phyloP scores from a whole-genome alignment of 2,113 vertebrate species.

The Corydoras maculifer region DNA sequence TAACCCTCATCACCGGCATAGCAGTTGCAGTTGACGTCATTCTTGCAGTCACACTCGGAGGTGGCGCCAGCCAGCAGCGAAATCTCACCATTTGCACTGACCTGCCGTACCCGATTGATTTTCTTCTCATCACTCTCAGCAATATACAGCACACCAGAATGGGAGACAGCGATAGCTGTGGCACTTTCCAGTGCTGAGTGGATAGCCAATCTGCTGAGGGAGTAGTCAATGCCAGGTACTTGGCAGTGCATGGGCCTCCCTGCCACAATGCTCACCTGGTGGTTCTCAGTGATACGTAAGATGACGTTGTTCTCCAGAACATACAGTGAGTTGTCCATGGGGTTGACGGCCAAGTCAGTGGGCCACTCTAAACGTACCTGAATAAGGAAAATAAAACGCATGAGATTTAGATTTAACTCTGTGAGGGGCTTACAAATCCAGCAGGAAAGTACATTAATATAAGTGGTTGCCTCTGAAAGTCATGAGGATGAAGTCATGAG shows the following conservation, averaged over 20 bases:
- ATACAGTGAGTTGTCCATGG: constrained; percentile 98
- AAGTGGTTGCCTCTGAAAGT: too few species aligned
- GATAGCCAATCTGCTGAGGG: constrained; percentile 96
- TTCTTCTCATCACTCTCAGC: constrained; percentile 98
- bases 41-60: constrained; percentile 98
- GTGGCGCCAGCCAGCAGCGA: constrained; percentile 89
- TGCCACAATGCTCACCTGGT: constrained; percentile 98
- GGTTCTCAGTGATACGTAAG: constrained; percentile 96
- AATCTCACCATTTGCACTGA: constrained; percentile 94
- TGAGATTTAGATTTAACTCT: too few species aligned
- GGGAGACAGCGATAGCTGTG: constrained; percentile 91
- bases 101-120: constrained; percentile 91
- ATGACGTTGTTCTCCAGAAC: constrained; percentile 98
- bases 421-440: too few species aligned
- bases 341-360: constrained; percentile 95
- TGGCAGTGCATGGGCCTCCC: constrained; percentile 98
- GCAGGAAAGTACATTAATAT: too few species aligned
- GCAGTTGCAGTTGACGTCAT: constrained; percentile 98
- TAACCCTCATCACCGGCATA: constrained; percentile 95
- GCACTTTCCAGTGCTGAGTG: constrained; percentile 95
- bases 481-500: too few species aligned
- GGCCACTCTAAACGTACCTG: constrained; percentile 98
- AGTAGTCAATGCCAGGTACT: constrained; percentile 97
- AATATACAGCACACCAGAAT: constrained; percentile 93
- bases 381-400: background rate